A percentile compares a stretch with the other conserved stretches of the same genome.
phyloP scores from a whole-genome alignment of 2,113 vertebrate species.

The Thalassoma bifasciatum region DNA sequence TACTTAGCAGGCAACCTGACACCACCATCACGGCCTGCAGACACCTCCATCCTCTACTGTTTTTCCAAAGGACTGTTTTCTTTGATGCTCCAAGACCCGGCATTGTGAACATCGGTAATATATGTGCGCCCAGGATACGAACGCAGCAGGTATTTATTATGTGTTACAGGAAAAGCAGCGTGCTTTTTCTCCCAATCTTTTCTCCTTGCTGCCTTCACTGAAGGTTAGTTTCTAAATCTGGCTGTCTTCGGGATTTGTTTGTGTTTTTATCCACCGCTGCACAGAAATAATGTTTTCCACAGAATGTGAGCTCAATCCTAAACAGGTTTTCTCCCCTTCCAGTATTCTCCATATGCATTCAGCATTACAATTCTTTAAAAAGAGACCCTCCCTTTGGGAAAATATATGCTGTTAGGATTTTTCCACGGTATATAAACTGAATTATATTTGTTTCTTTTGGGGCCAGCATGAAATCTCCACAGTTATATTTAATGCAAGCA shows the following conservation, averaged over 20 bases:
- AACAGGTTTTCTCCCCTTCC: not conserved
- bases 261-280: slow-evolving; percentile 45
- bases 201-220: slow-evolving; percentile 56
- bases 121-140: slow-evolving; percentile 59
- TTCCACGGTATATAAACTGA: not conserved
- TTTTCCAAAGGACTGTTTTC: slow-evolving; percentile 68
- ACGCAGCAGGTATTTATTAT: slow-evolving; percentile 59
- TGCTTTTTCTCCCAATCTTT: slow-evolving; percentile 25
- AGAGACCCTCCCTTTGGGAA: slow-evolving; percentile 3
- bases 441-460: slow-evolving; percentile 4
- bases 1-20: slow-evolving; percentile 68
- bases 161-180: slow-evolving; percentile 36
- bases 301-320: slow-evolving; percentile 19
- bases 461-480: slow-evolving; percentile 7
- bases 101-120: slow-evolving; percentile 54
- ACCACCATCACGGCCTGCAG: slow-evolving; percentile 57
- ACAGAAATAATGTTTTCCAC: slow-evolving; percentile 33
- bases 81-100: slow-evolving; percentile 71
- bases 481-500: not conserved
- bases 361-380: not conserved
- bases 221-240: slow-evolving; percentile 65
- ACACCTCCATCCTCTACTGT: slow-evolving; percentile 62
- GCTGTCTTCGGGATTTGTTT: slow-evolving; percentile 40
- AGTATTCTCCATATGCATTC: slow-evolving; percentile 6
- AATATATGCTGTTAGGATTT: slow-evolving; percentile 1